Percentiles rank a stretch among this genome's conserved stretches.
Conservation (phyloP, 2,113 vertebrate species). For the Lophotis ruficrista region DNA sequence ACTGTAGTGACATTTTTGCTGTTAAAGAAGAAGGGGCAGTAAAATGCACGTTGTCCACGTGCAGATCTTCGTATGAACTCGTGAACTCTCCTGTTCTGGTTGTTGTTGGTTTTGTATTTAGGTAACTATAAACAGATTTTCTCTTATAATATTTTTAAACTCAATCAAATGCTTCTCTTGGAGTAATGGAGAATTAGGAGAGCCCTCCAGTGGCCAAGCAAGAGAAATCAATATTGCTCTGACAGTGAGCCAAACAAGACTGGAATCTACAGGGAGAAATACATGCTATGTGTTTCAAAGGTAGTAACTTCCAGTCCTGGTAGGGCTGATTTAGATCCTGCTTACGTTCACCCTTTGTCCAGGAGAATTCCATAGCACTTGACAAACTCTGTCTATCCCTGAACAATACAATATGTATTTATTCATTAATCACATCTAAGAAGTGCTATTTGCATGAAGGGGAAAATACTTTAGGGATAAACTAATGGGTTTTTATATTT, state of each 20-base stretch:
- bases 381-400: background rate
- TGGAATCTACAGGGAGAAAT: background rate
- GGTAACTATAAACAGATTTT: background rate
- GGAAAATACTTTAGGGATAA: background rate
- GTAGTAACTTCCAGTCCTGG: background rate
- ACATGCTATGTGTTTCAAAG: background rate
- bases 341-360: background rate
- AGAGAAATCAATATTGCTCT: background rate
- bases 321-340: background rate
- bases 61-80: background rate
- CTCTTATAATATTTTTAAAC: background rate
- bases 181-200: conserved; percentile 22
- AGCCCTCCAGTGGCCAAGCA: conserved; percentile 52
- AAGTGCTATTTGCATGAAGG: background rate
- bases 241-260: background rate
- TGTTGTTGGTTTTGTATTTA: background rate
- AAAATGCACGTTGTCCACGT: background rate
- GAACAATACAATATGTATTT: background rate
- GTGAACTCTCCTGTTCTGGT: background rate
- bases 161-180: background rate
- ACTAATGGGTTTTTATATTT: background rate
- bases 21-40: background rate
- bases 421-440: background rate
- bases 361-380: background rate
- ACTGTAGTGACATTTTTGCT: background rate